Base-by-base conservation (phyloP, 2,113 vertebrate species). In the Jacana jacana region DNA sequence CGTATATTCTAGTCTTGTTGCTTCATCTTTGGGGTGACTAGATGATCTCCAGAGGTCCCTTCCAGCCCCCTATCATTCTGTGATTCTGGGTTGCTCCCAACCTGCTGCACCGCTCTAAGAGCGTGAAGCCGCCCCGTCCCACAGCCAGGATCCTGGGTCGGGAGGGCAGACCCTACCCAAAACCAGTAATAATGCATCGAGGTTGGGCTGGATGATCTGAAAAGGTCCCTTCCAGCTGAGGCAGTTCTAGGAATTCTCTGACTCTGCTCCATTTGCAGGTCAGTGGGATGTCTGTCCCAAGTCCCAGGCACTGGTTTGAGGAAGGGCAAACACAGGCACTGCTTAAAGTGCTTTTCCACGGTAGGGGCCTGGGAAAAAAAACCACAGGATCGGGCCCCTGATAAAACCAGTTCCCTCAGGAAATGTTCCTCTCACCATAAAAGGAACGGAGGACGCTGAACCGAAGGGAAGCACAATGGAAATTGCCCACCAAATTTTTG, bases 311-410 rank as follows among this genome's bases (percentile, higher is more conserved):
- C 39, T n/a, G 31, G 40, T 68, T 57, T 86, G 69, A 92, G 80
- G 89, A 79, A 76, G 69, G 93, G 69, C 85, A 91, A 96, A 97
- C 68, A 66, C 31, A 90, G 37, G 71, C 88, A 96, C 65, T 60
- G 80, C 84, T 86, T 70, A n/a, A 85, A 95, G 71, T 64, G 42
- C 69, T 93, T 86, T 95, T 96, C 90, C 82, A 68, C 9, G 1
- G 81, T 40, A 87, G 44, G 65, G 80, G 83, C 86, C 92, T 94
- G 93, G 80, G 93, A 93, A 96, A 91, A 66, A 87, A 80, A 68
- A 54, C 27, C 6, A 1, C 70, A 73, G 48, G 83, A 94, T 93
- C 11, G 48, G 44, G 81, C 69, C 66, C 57, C 68, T 10, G 63
- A 72, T 76, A 79, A 75, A 96, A 88, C 33, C 57, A 40, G 54